Conservation (phyloP, 1,140 invertebrate species). For the Trinorchestia longiramus region DNA sequence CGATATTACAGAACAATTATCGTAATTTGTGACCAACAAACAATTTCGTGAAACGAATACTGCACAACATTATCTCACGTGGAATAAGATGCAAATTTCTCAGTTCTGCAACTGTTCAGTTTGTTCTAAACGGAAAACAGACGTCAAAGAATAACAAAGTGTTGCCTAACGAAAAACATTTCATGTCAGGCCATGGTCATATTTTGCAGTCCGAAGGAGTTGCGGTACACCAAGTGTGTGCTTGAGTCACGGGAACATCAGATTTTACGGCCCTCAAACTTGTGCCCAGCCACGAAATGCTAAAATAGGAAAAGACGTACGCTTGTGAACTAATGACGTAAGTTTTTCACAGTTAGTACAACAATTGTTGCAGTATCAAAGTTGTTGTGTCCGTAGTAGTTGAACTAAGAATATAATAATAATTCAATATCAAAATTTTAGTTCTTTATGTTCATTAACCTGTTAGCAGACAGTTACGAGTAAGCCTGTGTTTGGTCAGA, state of each 20-base stretch:
- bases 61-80: too few relatives aligned
- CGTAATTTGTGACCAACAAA: too few relatives aligned
- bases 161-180: neutral
- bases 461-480: too few relatives aligned
- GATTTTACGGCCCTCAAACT: neutral
- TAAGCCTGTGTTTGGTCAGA: too few relatives aligned
- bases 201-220: neutral
- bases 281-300: neutral
- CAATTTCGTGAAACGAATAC: too few relatives aligned
- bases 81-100: neutral
- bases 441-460: too few relatives aligned
- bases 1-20: too few relatives aligned
- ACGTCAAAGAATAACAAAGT: too few relatives aligned
- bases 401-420: too few relatives aligned
- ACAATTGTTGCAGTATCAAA: neutral
- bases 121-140: neutral
- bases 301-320: neutral
- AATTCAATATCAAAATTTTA: too few relatives aligned
- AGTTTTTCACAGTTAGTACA: neutral
- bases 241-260: neutral
- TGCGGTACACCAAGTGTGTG: neutral
- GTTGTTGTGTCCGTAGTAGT: too few relatives aligned
- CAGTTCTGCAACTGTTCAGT: neutral
- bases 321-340: neutral
- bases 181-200: neutral